Evolutionary conservation across 2,797 vertebrate genomes (phyloP).

Genomic region (Dicrostonyx torquatus): DNA sequence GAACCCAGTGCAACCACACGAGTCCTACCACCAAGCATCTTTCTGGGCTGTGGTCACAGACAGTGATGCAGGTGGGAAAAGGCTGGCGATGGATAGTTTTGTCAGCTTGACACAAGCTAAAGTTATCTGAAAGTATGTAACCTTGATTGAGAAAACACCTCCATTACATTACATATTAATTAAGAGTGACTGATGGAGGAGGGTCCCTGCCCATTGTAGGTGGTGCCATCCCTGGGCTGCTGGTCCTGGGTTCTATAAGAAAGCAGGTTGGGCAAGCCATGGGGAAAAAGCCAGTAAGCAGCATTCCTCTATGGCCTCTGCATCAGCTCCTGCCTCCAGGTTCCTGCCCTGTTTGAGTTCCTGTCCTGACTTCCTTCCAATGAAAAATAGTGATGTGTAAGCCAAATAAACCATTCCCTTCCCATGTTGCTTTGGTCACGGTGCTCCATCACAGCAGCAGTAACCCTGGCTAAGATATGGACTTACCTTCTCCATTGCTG

Average conservation of each 20-base stretch:
- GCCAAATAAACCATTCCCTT: not conserved
- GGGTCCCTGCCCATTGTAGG: not conserved
- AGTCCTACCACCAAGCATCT: not conserved
- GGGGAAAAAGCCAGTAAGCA: not conserved
- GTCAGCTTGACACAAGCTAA: not conserved
- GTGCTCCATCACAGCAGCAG: too few species aligned
- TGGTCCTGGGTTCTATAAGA: not conserved
- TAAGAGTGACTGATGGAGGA: not conserved
- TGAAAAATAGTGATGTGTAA: not conserved
- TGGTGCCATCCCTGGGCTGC: not conserved
- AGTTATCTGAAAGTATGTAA: not conserved
- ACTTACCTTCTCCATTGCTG: rapidly evolving
- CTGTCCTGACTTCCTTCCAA: not conserved
- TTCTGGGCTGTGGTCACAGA: not conserved
- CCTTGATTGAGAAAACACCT: not conserved
- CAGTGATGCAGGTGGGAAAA: not conserved
- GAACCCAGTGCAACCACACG: rapidly evolving
- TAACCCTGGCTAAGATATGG: not conserved
- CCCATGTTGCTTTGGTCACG: not conserved
- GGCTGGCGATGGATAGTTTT: not conserved
- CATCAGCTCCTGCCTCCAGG: not conserved
- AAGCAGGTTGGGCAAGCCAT: not conserved
- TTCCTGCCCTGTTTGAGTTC: not conserved
- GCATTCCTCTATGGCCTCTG: not conserved
- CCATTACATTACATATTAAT: too few species aligned